Evolutionary conservation across 2,888 invertebrate genomes (phyloP).

Genomic region (Eupithecia vulgata): DNA sequence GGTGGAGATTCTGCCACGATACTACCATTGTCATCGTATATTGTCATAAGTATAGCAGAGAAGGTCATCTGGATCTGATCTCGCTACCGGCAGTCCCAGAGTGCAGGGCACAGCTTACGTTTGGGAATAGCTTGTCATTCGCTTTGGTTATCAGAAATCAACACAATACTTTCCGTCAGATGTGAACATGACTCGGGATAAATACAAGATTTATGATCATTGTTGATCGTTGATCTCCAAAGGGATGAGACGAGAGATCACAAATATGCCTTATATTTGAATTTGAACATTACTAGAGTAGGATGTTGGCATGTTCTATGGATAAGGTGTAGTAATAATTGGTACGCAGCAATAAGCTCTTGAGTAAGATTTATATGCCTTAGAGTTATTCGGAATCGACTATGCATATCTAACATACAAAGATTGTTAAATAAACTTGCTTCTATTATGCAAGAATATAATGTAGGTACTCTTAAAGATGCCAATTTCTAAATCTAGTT

Average conservation of each 20-base stretch:
- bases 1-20: not conserved
- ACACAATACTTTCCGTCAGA: slow-evolving; percentile 1
- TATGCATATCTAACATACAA: slow-evolving; percentile 45
- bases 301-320: slow-evolving; percentile 12
- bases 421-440: slow-evolving; percentile 32
- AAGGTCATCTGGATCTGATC: slow-evolving; percentile 21
- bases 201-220: not conserved
- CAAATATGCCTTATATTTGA: slow-evolving; percentile 23
- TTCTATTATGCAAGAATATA: slow-evolving; percentile 29
- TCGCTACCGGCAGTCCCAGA: slow-evolving; percentile 22
- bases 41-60: not conserved
- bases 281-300: slow-evolving; percentile 22
- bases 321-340: slow-evolving; percentile 24
- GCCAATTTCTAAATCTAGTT: slow-evolving; percentile 30
- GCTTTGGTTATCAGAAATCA: slow-evolving; percentile 17
- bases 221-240: slow-evolving; percentile 19
- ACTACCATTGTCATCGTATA: not conserved
- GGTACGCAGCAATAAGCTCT: slow-evolving; percentile 36
- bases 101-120: slow-evolving; percentile 15
- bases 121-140: slow-evolving; percentile 9
- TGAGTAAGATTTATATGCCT: slow-evolving; percentile 30
- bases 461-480: slow-evolving; percentile 25
- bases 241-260: slow-evolving; percentile 8
- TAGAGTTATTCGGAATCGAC: slow-evolving; percentile 38
- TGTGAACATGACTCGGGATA: not conserved